Percentiles rank a stretch among this genome's conserved stretches.
phyloP scores from a whole-genome alignment of 2,797 vertebrate genomes.

The Anas capensis region DNA sequence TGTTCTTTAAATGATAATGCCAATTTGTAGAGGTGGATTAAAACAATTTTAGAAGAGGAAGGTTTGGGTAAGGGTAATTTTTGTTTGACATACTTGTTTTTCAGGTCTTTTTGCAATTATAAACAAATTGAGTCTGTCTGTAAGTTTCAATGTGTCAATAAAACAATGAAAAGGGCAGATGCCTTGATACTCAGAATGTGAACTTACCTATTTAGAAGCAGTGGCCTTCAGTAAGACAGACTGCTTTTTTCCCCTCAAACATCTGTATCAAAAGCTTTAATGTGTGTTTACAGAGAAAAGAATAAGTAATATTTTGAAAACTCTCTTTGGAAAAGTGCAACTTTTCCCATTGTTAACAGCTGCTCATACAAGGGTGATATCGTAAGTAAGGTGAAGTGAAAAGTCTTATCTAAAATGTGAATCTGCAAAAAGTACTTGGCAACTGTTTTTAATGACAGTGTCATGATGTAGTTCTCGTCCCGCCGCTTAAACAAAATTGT shows the following conservation, averaged over 20 bases:
- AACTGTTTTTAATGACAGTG: background rate
- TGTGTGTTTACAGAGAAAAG: background rate
- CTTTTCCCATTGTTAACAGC: background rate
- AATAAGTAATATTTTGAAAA: background rate
- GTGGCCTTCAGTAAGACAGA: background rate
- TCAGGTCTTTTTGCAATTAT: background rate
- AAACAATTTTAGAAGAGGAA: background rate
- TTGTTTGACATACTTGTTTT: background rate
- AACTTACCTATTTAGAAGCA: background rate
- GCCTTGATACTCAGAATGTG: background rate
- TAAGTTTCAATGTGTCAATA: background rate
- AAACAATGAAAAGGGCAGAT: background rate
- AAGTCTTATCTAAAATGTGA: background rate
- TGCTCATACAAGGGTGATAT: background rate
- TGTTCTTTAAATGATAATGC: background rate
- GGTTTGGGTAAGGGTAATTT: background rate
- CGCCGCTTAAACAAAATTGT: background rate
- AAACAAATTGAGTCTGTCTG: background rate
- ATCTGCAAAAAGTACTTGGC: background rate
- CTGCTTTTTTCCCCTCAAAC: background rate
- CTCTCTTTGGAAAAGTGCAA: background rate
- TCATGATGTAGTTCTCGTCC: background rate
- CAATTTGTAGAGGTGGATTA: background rate
- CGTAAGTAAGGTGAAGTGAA: background rate
- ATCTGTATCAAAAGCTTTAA: background rate